These are phyloP conservation scores for Samia ricini DNA, from an alignment of 1,140 invertebrate species.

Conservation along the genomic window DNA sequence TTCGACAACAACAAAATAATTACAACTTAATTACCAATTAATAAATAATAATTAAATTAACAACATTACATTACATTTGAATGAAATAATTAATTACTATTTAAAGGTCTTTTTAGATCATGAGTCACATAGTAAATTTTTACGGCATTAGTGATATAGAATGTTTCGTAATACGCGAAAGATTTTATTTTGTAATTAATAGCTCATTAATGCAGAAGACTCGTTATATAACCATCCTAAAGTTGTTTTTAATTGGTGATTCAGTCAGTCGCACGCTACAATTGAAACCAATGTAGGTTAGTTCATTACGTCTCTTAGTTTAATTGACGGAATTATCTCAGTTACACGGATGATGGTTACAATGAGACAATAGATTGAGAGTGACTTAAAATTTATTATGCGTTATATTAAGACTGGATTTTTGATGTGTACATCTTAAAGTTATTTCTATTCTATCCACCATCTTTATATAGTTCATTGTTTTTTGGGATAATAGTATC, in stretches of 20 bases:
- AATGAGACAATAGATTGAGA: background rate
- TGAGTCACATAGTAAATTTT: background rate
- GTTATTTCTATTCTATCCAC: no score
- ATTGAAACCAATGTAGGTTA: conserved; percentile 48
- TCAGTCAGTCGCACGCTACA: conserved; percentile 43
- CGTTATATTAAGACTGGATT: background rate
- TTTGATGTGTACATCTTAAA: background rate
- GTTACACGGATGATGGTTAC: background rate
- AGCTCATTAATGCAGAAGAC: conserved; percentile 44
- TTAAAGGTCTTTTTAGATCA: background rate
- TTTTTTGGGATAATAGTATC: no score
- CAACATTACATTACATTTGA: no score
- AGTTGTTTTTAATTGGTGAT: conserved; percentile 62
- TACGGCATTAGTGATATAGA: background rate
- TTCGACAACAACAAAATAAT: no score
- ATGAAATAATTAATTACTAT: background rate
- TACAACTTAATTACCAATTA: no score
- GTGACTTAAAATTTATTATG: background rate
- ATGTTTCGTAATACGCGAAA: background rate
- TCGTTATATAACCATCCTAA: conserved; percentile 43
- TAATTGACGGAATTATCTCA: conserved; percentile 40
- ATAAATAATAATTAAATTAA: no score
- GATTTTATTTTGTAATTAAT: conserved; percentile 23
- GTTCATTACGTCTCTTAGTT: conserved; percentile 25
- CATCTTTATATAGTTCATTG: no score